These are phyloP conservation scores for Tilapia sparmanii DNA, from an alignment of 2,113 vertebrate genomes.

Conservation along the genomic window DNA sequence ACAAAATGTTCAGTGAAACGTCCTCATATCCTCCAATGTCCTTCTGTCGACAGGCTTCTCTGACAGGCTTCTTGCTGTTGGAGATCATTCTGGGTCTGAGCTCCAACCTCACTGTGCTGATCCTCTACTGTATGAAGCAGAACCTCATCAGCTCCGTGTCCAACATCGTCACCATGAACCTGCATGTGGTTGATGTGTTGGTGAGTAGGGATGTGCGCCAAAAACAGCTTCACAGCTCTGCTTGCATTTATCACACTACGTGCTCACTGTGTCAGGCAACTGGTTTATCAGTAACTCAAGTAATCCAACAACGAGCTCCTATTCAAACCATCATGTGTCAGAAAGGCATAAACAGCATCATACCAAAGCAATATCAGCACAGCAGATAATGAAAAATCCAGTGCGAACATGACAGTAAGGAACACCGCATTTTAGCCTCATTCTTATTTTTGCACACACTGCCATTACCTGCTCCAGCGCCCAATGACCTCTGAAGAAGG, in stretches of 20 bases:
- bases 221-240: neutral
- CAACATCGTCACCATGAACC: conserved; percentile 98
- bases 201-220: conserved; percentile 40
- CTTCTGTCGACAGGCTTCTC: conserved; percentile 77
- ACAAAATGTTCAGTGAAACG: neutral
- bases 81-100: conserved; percentile 94
- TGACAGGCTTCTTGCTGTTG: conserved; percentile 89
- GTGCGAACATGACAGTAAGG: fast-evolving
- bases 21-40: neutral
- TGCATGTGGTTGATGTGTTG: conserved; percentile 93
- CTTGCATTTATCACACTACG: neutral
- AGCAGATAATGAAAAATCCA: neutral
- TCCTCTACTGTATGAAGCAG: conserved; percentile 97
- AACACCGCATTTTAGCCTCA: neutral
- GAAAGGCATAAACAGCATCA: neutral
- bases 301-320: neutral
- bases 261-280: neutral
- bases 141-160: conserved; percentile 97
- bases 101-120: conserved; percentile 92
- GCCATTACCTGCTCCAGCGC: neutral
- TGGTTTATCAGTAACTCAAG: neutral
- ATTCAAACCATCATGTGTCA: neutral
- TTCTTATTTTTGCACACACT: neutral
- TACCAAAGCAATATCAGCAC: neutral
- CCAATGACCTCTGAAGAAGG: neutral